phyloP scores from a whole-genome alignment of 2,797 vertebrate genomes.

The Loriculus beryllinus region DNA sequence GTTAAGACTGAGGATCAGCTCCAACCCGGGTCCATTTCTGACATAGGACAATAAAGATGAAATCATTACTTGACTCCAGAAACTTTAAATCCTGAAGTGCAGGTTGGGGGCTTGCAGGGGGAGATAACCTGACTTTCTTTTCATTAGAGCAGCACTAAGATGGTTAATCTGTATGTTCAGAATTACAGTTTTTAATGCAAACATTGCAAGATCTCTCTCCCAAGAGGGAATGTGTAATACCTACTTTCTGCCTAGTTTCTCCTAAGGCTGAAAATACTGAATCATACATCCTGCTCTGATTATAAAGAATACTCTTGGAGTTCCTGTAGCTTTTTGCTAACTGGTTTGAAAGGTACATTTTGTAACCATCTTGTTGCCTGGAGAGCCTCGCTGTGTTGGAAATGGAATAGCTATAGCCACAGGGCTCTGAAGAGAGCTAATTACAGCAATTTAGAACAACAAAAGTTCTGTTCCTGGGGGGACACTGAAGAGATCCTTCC shows the following conservation, averaged over 20 bases:
- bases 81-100: not conserved
- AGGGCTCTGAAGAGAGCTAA: conserved; percentile 47
- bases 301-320: not conserved
- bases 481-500: conserved; percentile 9
- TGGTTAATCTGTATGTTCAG: not conserved
- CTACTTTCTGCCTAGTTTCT: not conserved
- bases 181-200: not conserved
- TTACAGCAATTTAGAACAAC: conserved; percentile 58
- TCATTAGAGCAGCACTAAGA: not conserved
- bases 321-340: conserved; percentile 19
- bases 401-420: conserved; percentile 45
- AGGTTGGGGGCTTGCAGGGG: not conserved
- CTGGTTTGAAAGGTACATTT: conserved; percentile 34
- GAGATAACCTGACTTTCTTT: not conserved
- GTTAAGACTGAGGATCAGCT: not conserved
- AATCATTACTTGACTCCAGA: not conserved
- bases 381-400: conserved; percentile 7
- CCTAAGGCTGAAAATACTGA: not conserved
- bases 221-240: not conserved
- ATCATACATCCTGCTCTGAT: not conserved
- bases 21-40: not conserved
- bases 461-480: conserved; percentile 43
- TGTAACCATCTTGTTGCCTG: conserved; percentile 39
- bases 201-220: not conserved
- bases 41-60: not conserved